Evolutionary conservation across 2,113 vertebrate species (phyloP), one percentile per base, ranked within the genome.

Genomic region (Pedionomus torquatus): DNA sequence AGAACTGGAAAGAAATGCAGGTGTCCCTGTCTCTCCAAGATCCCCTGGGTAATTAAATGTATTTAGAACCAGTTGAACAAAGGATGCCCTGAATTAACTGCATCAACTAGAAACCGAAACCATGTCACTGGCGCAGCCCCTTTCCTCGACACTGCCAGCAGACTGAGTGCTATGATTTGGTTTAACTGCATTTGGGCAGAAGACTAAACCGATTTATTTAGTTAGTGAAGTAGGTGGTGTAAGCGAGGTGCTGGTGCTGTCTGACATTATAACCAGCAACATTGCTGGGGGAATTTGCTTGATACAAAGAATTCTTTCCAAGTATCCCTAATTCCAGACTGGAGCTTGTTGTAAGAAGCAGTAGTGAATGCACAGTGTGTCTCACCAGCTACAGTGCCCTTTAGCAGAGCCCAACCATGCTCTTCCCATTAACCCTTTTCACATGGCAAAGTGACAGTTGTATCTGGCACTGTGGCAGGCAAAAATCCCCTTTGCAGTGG

Each of bases 341-440:
- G 1, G 44, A 49, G 20, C 25, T 2, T 35, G 37, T 9, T 25
- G 14, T 44, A 64, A 90, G 64, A 52, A 81, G 55, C 3, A 4
- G 26, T 19, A 35, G 19, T 21, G 19, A 46, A 51, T 0, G 1
- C 64, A 55, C 39, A 31, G 31, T 0, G 1, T 35, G 31, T 71
- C 83, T 64, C 46, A 43, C n/a, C 7, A 10, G 49, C 49, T 51
- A 5, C 1, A 1, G 37, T n/a, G 43, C 51, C 58, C 48, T 44
- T 64, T 13, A 31, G 20, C 41, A 11, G 33, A 66, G 55, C 39
- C 21, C 1, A 0, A 68, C 18, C 14, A 17, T 26, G 10, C 30
- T 57, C 31, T 61, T 87, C 51, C 30, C 9, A 0, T 44, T 55
- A 15, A 9, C 8, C 20, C 35, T 75, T 93, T 74, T 43, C 37